Evolutionary conservation across 2,888 invertebrate genomes (phyloP).

Genomic region (Callinectes sapidus): DNA sequence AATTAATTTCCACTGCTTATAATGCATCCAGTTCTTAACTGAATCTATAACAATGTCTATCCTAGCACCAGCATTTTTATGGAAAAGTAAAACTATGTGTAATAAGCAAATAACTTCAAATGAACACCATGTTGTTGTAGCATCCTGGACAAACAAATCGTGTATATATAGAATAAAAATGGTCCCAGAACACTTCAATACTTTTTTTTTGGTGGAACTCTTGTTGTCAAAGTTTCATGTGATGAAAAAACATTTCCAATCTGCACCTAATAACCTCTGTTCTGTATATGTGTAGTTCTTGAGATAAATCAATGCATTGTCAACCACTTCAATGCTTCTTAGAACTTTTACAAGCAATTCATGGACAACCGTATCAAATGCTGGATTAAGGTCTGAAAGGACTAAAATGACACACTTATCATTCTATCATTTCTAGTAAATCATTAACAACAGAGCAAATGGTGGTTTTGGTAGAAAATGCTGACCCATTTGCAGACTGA

Average conservation of each 20-base stretch:
- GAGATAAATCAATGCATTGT: neutral
- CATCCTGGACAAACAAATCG: neutral
- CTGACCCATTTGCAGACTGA: neutral
- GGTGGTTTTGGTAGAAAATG: constrained; percentile 33
- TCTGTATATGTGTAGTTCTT: neutral
- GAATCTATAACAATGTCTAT: too few relatives aligned
- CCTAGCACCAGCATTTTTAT: too few relatives aligned
- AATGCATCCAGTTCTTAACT: too few relatives aligned
- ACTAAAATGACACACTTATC: neutral
- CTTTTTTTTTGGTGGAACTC: neutral
- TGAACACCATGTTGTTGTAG: too few relatives aligned
- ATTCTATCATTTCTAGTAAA: neutral
- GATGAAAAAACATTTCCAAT: neutral
- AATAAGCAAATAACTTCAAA: too few relatives aligned
- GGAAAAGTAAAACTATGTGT: too few relatives aligned
- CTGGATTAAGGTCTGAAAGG: constrained; percentile 6
- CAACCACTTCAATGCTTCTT: neutral
- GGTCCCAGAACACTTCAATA: constrained; percentile 35
- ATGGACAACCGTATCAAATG: constrained; percentile 12
- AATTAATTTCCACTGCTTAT: too few relatives aligned
- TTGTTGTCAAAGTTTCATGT: neutral
- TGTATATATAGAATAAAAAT: neutral
- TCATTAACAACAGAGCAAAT: neutral
- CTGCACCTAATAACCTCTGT: neutral
- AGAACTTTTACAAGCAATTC: neutral